phyloP scores from a whole-genome alignment of 2,113 vertebrate genomes.

The Eurystomus gularis region DNA sequence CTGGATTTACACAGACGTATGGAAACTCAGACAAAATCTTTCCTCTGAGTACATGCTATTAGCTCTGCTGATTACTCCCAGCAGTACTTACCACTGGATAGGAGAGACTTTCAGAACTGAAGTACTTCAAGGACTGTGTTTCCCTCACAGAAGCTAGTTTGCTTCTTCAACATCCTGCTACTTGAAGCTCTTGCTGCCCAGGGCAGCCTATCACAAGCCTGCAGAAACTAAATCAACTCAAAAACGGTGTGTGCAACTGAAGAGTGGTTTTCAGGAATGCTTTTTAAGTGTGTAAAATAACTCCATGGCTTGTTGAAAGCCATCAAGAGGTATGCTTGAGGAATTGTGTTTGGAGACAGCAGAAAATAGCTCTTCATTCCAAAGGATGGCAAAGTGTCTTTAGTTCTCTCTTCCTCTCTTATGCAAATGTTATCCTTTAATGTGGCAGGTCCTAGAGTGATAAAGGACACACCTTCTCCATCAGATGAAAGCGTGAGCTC shows the following conservation, averaged over 20 bases:
- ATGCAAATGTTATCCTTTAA: conserved; percentile 21
- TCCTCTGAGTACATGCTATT: neutral
- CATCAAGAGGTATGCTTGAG: conserved; percentile 9
- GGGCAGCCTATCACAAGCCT: neutral
- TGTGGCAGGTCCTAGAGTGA: neutral
- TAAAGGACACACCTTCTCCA: neutral
- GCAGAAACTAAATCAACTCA: neutral
- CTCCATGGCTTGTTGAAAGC: conserved; percentile 24
- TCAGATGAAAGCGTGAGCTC: neutral
- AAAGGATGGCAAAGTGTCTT: neutral
- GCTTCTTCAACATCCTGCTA: conserved; percentile 10
- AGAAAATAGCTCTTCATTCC: conserved; percentile 27
- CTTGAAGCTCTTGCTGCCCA: conserved; percentile 19
- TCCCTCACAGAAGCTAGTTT: conserved; percentile 9
- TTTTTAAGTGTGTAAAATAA: conserved; percentile 27
- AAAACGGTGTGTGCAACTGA: neutral
- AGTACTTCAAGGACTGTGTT: conserved; percentile 40
- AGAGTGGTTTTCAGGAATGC: conserved; percentile 16
- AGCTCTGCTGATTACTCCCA: conserved; percentile 29
- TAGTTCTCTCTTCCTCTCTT: neutral
- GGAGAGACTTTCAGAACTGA: conserved; percentile 45
- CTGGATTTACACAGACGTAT: neutral
- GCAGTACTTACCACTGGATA: conserved; percentile 6
- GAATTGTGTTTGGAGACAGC: neutral
- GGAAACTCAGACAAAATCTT: neutral